Percentiles rank a stretch among this genome's conserved stretches.
Conservation (phyloP, 2,113 vertebrate genomes). For the Laterallus jamaicensis region DNA sequence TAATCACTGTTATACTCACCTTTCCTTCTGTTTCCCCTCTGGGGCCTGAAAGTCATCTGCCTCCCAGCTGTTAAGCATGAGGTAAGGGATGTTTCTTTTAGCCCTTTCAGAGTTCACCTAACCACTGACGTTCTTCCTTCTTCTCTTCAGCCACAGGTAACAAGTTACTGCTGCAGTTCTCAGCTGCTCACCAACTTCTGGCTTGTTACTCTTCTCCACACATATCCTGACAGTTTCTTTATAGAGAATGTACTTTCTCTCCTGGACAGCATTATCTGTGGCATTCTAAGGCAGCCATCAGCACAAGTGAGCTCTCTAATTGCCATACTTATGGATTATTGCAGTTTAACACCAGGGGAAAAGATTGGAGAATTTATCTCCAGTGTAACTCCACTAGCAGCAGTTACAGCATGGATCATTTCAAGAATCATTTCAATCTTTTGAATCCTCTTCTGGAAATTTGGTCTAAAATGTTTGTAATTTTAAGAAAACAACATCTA, state of each 20-base stretch:
- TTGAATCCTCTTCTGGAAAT: not conserved
- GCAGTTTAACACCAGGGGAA: not conserved
- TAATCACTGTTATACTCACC: not conserved
- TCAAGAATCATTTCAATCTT: not conserved
- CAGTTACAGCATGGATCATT: not conserved
- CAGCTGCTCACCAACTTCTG: not conserved
- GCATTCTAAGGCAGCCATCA: not conserved
- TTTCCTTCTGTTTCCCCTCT: not conserved
- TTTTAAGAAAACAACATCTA: not conserved
- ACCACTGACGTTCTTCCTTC: not conserved
- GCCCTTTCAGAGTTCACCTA: not conserved
- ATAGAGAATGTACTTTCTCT: not conserved
- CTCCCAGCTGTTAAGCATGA: not conserved
- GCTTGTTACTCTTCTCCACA: not conserved
- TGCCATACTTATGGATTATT: not conserved
- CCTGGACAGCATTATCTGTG: not conserved
- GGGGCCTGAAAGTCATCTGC: not conserved
- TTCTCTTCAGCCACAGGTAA: not conserved
- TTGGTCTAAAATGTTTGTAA: not conserved
- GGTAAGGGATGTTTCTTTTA: not conserved
- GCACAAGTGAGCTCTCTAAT: not conserved
- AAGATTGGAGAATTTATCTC: not conserved
- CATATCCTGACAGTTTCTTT: not conserved
- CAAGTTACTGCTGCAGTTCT: slow-evolving; percentile 1
- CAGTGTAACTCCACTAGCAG: not conserved